Percentiles rank a stretch among this genome's conserved stretches.
Evolutionary conservation across 1,140 invertebrate species (phyloP).

Genomic region (Dinoponera quadriceps): DNA sequence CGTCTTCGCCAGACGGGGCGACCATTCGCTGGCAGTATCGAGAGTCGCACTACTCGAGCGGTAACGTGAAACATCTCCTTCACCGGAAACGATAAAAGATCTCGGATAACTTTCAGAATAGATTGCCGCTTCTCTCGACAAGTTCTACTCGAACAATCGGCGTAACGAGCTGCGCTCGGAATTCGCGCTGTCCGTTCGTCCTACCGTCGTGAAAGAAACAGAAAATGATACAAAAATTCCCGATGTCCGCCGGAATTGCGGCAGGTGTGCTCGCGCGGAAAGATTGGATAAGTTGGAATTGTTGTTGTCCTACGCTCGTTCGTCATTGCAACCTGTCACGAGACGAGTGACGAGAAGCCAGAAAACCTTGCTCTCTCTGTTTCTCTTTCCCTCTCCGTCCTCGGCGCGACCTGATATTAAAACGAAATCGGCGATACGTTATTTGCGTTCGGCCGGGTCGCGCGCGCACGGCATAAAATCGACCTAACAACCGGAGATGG

Average conservation of each 20-base stretch:
- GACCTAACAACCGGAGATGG: conserved; percentile 72
- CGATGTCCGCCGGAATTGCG: conserved; percentile 22
- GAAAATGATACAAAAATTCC: conserved; percentile 43
- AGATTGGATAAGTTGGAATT: conserved; percentile 79
- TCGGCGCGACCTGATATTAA: conserved; percentile 60
- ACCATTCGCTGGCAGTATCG: conserved; percentile 22
- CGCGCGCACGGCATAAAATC: conserved; percentile 69
- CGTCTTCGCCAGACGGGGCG: conserved; percentile 12
- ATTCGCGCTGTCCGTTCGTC: neutral
- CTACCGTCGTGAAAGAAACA: conserved; percentile 20
- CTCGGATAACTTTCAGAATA: conserved; percentile 41
- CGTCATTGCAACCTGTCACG: conserved; percentile 77
- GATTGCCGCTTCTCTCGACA: conserved; percentile 47
- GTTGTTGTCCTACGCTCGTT: conserved; percentile 66
- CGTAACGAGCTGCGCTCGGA: conserved; percentile 30
- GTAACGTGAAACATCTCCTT: conserved; percentile 43
- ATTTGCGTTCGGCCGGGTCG: conserved; percentile 49
- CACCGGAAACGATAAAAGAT: conserved; percentile 51
- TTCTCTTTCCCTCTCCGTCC: conserved; percentile 32
- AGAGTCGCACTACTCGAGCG: conserved; percentile 41
- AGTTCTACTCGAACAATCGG: conserved; percentile 49
- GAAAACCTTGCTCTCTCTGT: conserved; percentile 16
- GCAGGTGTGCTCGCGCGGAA: conserved; percentile 55
- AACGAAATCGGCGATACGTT: conserved; percentile 63
- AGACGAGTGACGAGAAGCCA: conserved; percentile 52